phyloP scores from a whole-genome alignment of 1,140 invertebrate species.

The Belonocnema kinseyi region DNA sequence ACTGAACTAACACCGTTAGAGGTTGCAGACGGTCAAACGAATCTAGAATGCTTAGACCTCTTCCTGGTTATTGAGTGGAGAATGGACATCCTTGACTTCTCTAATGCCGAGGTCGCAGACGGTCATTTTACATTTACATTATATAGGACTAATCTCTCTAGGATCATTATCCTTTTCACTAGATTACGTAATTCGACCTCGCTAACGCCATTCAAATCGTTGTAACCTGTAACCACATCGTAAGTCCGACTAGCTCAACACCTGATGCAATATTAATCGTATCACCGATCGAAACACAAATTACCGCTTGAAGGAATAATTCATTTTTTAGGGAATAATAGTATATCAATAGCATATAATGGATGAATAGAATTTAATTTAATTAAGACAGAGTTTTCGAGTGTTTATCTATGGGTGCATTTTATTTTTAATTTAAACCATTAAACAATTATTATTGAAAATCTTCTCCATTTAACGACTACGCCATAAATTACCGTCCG shows the following conservation, averaged over 20 bases:
- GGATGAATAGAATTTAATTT: too few species aligned
- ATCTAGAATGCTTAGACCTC: constrained; percentile 39
- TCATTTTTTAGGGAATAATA: too few species aligned
- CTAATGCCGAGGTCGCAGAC: constrained; percentile 56
- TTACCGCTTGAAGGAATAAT: background rate
- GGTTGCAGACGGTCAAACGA: constrained; percentile 68
- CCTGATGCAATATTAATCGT: background rate
- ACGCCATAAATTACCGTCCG: too few species aligned
- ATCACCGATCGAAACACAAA: background rate
- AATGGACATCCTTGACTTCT: constrained; percentile 54
- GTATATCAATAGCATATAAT: too few species aligned
- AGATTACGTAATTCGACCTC: constrained; percentile 45
- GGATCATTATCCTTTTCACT: constrained; percentile 45
- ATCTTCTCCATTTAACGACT: too few species aligned
- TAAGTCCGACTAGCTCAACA: background rate
- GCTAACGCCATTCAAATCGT: constrained; percentile 20
- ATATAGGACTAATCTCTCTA: constrained; percentile 40
- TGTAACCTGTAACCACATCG: background rate
- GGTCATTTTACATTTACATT: constrained; percentile 40
- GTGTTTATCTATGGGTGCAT: too few species aligned
- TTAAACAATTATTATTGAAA: too few species aligned
- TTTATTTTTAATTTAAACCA: too few species aligned
- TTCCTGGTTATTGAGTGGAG: constrained; percentile 23
- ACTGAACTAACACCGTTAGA: constrained; percentile 61
- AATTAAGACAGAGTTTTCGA: too few species aligned